These are phyloP conservation scores for Paralichthys olivaceus DNA, from an alignment of 2,113 vertebrate genomes.

Conservation along the genomic window DNA sequence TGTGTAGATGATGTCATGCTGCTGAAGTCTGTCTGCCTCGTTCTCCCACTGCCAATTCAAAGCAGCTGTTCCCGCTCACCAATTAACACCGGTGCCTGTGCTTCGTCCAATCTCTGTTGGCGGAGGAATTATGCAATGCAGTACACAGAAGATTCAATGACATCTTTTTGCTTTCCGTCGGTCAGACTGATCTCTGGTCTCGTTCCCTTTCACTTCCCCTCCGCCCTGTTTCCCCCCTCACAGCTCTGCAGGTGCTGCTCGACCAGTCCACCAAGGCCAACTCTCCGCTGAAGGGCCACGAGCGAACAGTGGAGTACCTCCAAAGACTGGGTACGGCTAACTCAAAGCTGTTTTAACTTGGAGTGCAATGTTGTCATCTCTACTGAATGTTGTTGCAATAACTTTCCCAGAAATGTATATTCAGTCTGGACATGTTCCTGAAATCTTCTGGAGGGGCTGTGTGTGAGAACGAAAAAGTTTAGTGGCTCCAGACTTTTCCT, in stretches of 20 bases:
- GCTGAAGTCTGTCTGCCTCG: conserved; percentile 14
- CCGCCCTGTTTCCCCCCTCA: conserved; percentile 5
- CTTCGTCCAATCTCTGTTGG: conserved; percentile 20
- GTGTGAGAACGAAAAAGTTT: too few species aligned
- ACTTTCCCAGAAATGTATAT: too few species aligned
- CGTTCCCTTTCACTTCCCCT: neutral
- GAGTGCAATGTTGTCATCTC: conserved; percentile 4
- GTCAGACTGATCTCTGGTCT: neutral
- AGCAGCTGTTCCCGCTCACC: conserved; percentile 56
- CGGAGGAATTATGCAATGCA: conserved; percentile 28
- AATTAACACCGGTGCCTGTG: conserved; percentile 20
- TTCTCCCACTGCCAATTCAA: conserved; percentile 42
- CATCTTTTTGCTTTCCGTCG: conserved; percentile 10
- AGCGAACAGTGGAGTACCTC: conserved; percentile 97
- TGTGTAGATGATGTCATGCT: conserved; percentile 57
- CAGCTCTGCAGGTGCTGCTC: conserved; percentile 95
- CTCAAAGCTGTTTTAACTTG: neutral
- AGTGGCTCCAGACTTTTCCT: too few species aligned
- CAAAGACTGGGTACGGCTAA: conserved; percentile 90
- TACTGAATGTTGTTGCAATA: too few species aligned
- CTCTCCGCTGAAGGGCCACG: conserved; percentile 96
- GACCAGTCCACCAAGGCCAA: conserved; percentile 99
- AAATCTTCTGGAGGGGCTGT: too few species aligned
- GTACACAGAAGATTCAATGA: conserved; percentile 9
- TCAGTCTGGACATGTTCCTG: too few species aligned